phyloP scores from a whole-genome alignment of 2,113 vertebrate species.

The Uria lomvia region DNA sequence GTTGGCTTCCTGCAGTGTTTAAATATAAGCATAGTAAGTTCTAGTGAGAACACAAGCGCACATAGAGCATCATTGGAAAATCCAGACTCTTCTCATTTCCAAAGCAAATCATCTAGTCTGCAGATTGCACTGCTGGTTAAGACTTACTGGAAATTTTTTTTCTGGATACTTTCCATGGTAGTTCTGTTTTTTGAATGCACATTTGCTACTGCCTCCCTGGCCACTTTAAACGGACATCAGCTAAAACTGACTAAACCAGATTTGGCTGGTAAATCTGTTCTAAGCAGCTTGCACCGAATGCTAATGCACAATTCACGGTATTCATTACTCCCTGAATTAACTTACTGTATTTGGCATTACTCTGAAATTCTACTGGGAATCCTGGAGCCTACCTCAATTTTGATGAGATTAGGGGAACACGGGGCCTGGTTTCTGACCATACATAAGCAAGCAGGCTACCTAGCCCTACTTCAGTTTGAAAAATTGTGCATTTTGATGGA shows the following conservation, averaged over 20 bases:
- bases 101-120: not conserved
- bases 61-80: not conserved
- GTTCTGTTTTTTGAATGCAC: not conserved
- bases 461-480: not conserved
- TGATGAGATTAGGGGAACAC: not conserved
- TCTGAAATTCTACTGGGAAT: not conserved
- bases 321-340: conserved; percentile 19
- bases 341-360: not conserved
- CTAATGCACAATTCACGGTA: conserved; percentile 6
- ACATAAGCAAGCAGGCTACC: not conserved
- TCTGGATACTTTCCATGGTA: not conserved
- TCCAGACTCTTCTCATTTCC: not conserved
- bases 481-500: not conserved
- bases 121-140: not conserved
- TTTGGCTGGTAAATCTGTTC: conserved; percentile 37
- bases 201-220: not conserved
- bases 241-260: conserved; percentile 42
- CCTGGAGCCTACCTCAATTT: not conserved
- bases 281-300: conserved; percentile 28
- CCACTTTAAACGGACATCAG: conserved; percentile 3
- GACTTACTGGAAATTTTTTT: not conserved
- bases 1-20: not conserved
- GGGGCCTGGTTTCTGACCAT: not conserved
- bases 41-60: not conserved
- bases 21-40: not conserved